These are phyloP conservation scores for Serrognathus titanus DNA, from an alignment of 2,888 invertebrate species.

Conservation along the genomic window DNA sequence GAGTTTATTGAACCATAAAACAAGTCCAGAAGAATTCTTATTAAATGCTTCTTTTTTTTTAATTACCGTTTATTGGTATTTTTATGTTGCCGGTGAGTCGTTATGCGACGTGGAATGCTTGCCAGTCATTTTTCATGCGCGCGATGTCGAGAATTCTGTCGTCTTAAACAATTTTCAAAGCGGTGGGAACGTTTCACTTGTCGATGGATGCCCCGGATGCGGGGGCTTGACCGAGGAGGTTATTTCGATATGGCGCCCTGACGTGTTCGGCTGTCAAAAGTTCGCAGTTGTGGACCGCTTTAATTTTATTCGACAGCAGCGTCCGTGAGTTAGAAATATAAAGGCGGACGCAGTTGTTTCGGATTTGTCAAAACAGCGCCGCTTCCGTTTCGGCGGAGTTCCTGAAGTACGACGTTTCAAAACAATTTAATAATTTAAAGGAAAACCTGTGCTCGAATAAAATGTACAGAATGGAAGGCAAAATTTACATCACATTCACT, in stretches of 20 bases:
- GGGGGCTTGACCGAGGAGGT: too few species aligned
- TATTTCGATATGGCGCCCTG: too few species aligned
- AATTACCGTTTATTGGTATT: too few species aligned
- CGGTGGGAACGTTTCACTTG: not conserved
- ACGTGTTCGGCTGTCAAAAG: slow-evolving; percentile 23
- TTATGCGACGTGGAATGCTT: not conserved
- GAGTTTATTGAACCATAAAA: too few species aligned
- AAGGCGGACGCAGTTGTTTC: not conserved
- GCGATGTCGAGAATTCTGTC: not conserved
- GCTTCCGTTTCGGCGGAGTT: too few species aligned
- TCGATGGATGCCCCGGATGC: not conserved
- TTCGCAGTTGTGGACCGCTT: slow-evolving; percentile 22
- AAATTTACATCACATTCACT: too few species aligned
- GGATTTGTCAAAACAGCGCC: not conserved
- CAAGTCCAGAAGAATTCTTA: too few species aligned
- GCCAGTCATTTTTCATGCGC: not conserved
- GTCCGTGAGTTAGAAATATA: slow-evolving; percentile 2
- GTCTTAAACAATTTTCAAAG: not conserved
- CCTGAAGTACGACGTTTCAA: too few species aligned
- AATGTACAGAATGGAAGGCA: too few species aligned
- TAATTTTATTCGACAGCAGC: slow-evolving; percentile 22
- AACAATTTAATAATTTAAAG: too few species aligned
- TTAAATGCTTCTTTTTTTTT: too few species aligned
- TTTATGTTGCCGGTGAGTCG: not conserved
- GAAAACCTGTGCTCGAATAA: not conserved